Evolutionary conservation across 1,140 invertebrate species (phyloP), one percentile per base, ranked within the genome.

Genomic region (Aleiodes sp.): DNA sequence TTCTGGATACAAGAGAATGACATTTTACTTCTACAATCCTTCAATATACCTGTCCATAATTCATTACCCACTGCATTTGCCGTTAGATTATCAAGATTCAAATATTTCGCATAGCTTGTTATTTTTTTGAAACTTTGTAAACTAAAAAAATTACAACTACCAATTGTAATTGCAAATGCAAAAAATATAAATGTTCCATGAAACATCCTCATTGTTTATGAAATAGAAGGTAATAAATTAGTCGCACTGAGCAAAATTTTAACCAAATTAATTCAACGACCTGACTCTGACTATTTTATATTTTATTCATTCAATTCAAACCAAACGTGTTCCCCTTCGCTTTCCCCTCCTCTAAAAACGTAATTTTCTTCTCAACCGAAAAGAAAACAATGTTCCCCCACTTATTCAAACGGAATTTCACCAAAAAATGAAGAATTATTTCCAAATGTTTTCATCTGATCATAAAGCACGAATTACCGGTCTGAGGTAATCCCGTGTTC

Each of bases 1-100:
- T 91, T 93, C 75, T 93, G 91, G 26, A 94, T 91, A 75, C 93
- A 94, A 39, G 88, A 89, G 74, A 93, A 88, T 39, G 90, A 88
- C 19, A 91, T 89, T 66, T 87, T 86, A 19, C 85, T 83, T 19
- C 88, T 88, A 73, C 93, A 94, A 73, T 93, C 90, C 57, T 88
- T 89, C 35, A 93, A 86, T 21, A 94, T 86, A 14, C 89, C 89
- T 65, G 89, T 89, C 92, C 92, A 94, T 24, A 94, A 84, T 61
- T 87, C 86, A 70, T 93, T 93, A 46, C 88, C 90, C 66, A 87
- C 73, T n/a, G 14, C 80, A 68, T 46, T 72, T 52, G n/a, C 71
- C 57, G 9, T 82, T 29, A 14, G 70, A 14, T 67, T 70, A 4
- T 65, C 61, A 26, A n/a, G 41, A n/a, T 74, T 24, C 82, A 76